Conservation (phyloP, 2,113 vertebrate species). For the Corythornis madagascariensis region DNA sequence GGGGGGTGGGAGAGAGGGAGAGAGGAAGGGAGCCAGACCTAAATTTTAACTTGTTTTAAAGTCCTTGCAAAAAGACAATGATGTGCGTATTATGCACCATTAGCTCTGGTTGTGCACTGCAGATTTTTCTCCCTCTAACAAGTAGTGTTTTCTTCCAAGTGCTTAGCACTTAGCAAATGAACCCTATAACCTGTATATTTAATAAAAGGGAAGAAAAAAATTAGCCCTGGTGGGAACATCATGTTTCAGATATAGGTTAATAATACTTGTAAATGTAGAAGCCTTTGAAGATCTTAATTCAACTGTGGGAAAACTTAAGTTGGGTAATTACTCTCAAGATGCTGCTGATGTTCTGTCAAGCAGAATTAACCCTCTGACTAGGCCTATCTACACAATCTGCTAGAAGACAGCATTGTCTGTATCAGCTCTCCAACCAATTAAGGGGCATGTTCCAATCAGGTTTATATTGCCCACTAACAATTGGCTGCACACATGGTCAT, state of each 20-base stretch:
- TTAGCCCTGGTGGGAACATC: constrained; percentile 82
- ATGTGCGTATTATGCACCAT: constrained; percentile 58
- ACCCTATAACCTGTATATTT: constrained; percentile 77
- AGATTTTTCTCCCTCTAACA: constrained; percentile 69
- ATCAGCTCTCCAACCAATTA: constrained; percentile 83
- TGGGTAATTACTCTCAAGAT: constrained; percentile 85
- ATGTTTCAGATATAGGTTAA: constrained; percentile 86
- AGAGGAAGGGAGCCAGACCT: constrained; percentile 38
- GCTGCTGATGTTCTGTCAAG: constrained; percentile 85
- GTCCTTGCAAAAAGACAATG: constrained; percentile 47
- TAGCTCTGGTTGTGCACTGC: constrained; percentile 48
- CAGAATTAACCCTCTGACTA: constrained; percentile 84
- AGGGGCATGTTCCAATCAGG: constrained; percentile 73
- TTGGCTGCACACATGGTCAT: constrained; percentile 68
- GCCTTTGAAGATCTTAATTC: constrained; percentile 84
- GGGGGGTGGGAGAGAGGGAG: background rate
- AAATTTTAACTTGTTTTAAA: constrained; percentile 57
- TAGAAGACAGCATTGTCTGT: constrained; percentile 81
- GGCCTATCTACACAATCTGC: constrained; percentile 77
- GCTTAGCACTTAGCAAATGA: constrained; percentile 74
- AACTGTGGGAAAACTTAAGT: constrained; percentile 88
- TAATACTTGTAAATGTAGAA: constrained; percentile 85
- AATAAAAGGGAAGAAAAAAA: constrained; percentile 71
- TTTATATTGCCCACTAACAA: constrained; percentile 78
- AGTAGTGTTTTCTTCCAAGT: constrained; percentile 67